Base-by-base conservation (phyloP, 2,797 vertebrate species). In the Macroramphosus scolopax region DNA sequence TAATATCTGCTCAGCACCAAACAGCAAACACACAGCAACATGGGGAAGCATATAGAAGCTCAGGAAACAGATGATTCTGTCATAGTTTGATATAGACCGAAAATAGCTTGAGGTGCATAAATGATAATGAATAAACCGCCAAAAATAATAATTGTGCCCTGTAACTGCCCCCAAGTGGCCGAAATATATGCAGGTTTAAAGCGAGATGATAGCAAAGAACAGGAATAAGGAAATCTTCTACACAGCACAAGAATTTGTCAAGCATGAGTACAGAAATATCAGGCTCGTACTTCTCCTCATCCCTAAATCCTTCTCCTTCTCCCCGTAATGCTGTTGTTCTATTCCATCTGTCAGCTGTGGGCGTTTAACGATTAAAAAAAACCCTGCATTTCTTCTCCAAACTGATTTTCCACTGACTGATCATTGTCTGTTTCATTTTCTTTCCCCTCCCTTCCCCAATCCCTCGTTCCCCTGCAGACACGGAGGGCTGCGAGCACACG, bases 401-500 rank as follows among this genome's bases (percentile, higher is more conserved):
- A 17, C 61, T 31, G 13, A 63, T 49, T 75, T 60, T 45, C 38
- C 12, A 24, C 44, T 18, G 33, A 52, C 47, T 52, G 57, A 75
- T 59, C 43, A 25, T 17, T 37, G 30, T 48, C 17, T 52, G 17
- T 68, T 51, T 52, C 29, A 46, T 17, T 16, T n/a, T 26, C 4
- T 15, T 26, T 59, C 47, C 49, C 8, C 22, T 50, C 9, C 33
- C 5, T 52, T 15, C 35, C 31, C 9, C 10, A 6, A n/a, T 42
- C 11, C 9, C 14, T 13, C 13, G 3, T 28, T 2, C 52, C 15
- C 39, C 44, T 16, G 5, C 81, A 97, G 95, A 96, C 85, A 95
- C 94, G 0, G 93, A 95, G 76, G 94, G 93, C 70, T 97, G 95
- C 0, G 95, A 97, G 56, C 94, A 91, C 47, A 92, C 88, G 13